Evolutionary conservation across 2,888 invertebrate genomes (phyloP), one percentile per base, ranked within the genome.

Genomic region (Agrotis exclamationis): DNA sequence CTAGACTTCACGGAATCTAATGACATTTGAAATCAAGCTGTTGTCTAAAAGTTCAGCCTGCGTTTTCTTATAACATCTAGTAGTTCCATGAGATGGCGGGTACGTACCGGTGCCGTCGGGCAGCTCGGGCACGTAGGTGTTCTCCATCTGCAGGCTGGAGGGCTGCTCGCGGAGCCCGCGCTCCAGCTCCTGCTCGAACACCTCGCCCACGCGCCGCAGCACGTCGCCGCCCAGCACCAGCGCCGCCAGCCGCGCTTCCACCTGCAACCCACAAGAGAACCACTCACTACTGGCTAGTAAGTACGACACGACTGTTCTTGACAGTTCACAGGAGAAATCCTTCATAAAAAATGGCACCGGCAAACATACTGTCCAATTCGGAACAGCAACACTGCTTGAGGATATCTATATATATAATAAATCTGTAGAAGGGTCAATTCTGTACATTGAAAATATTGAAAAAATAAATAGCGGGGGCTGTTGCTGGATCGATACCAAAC

Each of bases 141-240:
- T 98, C 89, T 97, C 98, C 98, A 98, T 98, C 91, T 97, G 97
- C 76, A 98, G 91, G 44, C 97, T 97, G 63, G 98, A 98, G 13
- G 97, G 96, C 84, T 96, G 91, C 87, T 96, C 96, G 45, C 95
- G 93, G 57, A 98, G 96, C 0, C 98, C 98, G 22, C 95, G 92
- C 83, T 97, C 96, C 93, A 98, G 95, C 95, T 98, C 98, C 6
- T 94, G 92, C 75, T 95, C 91, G 89, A 98, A 98, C 56, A 97
- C 97, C 20, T 95, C 94, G 57, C 93, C 95, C 67, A 97, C 96
- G 72, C 94, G 95, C 70, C 93, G 90, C 76, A 97, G 93, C 73
- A 90, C 88, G 18, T 78, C 86, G 13, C 94, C 95, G 72, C 90
- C 83, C 63, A 95, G 85, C 82, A 90, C 86, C 86, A 95, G 74